phyloP scores from a whole-genome alignment of 2,113 vertebrate species.

The Natator depressus region DNA sequence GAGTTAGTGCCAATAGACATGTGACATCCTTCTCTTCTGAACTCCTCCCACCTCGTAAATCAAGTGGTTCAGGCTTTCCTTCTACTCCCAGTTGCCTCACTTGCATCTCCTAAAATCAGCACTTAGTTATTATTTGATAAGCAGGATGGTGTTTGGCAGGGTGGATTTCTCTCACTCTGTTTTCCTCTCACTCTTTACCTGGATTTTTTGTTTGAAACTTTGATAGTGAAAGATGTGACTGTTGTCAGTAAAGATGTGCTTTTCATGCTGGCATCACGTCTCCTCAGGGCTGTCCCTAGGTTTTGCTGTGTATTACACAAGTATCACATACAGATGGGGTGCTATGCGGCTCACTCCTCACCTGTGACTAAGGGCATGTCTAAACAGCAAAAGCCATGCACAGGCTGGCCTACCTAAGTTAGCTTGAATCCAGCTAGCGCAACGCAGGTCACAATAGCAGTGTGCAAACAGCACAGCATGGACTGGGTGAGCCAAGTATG shows the following conservation, averaged over 20 bases:
- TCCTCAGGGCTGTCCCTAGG: neutral
- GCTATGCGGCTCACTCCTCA: slow-evolving; percentile 44
- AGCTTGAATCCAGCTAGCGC: neutral
- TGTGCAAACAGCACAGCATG: neutral
- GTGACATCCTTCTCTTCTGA: neutral
- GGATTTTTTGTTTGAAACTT: neutral
- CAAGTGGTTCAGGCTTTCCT: neutral
- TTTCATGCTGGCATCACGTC: neutral
- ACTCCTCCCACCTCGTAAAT: neutral
- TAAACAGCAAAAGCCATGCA: neutral
- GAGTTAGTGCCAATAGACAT: neutral
- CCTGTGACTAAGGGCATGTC: slow-evolving; percentile 19
- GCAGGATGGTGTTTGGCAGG: neutral
- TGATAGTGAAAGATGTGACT: neutral
- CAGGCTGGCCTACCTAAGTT: neutral
- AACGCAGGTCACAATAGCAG: neutral
- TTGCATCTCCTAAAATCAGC: neutral
- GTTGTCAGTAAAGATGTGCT: neutral
- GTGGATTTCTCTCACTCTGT: neutral
- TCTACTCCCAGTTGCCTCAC: neutral
- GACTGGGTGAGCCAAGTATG: neutral
- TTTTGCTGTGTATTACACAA: slow-evolving; percentile 20
- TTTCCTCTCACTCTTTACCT: neutral
- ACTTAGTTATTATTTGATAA: neutral
- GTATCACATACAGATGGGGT: neutral